Conservation (phyloP, 2,888 invertebrate genomes). For the Agriopis leucophaearia region DNA sequence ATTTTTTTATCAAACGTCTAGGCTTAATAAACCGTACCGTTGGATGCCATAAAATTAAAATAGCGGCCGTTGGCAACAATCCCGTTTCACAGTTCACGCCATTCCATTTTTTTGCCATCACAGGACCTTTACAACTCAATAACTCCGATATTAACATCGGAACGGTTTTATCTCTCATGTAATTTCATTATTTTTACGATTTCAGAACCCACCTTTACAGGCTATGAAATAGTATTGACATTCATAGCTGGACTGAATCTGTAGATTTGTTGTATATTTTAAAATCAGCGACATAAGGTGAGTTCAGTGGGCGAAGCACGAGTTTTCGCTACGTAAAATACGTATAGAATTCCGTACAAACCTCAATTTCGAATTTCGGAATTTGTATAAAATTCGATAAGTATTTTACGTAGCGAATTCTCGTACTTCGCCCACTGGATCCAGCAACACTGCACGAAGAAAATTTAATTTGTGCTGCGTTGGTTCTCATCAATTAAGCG, state of each 20-base stretch:
- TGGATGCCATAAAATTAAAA: constrained; percentile 31
- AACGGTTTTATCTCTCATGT: constrained; percentile 29
- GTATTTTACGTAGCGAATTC: too few relatives aligned
- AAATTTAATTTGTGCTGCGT: too few relatives aligned
- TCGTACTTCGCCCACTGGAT: too few relatives aligned
- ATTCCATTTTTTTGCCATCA: constrained; percentile 28
- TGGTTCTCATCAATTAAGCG: too few relatives aligned
- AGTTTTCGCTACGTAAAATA: too few relatives aligned
- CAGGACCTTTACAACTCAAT: constrained; percentile 36
- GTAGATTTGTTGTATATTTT: too few relatives aligned
- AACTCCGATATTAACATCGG: constrained; percentile 36
- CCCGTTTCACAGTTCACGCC: constrained; percentile 3
- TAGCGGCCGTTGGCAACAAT: constrained; percentile 23
- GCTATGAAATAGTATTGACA: constrained; percentile 31
- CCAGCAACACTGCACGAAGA: too few relatives aligned
- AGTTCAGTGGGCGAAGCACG: too few relatives aligned
- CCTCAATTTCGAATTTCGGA: too few relatives aligned
- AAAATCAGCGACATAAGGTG: too few relatives aligned
- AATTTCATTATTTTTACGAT: constrained; percentile 39
- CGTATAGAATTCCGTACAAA: too few relatives aligned
- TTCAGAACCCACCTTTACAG: constrained; percentile 30
- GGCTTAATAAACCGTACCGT: constrained; percentile 17
- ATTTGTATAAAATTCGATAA: too few relatives aligned
- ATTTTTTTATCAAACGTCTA: constrained; percentile 17
- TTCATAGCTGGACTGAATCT: constrained; percentile 8